phyloP scores from a whole-genome alignment of 2,888 invertebrate species.

The Drosophila paramelanica region DNA sequence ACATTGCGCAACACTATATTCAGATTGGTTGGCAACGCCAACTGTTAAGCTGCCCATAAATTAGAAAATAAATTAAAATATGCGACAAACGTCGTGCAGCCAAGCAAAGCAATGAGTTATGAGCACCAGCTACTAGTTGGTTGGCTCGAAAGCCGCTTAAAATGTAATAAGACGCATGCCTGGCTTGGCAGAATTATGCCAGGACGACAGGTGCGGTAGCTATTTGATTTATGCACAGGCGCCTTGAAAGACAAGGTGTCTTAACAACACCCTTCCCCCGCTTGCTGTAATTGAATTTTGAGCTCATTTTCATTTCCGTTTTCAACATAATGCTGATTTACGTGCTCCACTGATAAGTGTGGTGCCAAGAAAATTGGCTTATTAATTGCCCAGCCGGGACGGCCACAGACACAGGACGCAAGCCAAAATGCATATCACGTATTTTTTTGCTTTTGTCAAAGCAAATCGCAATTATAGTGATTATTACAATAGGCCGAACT shows the following conservation, averaged over 20 bases:
- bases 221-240: conserved; percentile 64
- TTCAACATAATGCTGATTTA: conserved; percentile 75
- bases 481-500: conserved; percentile 64
- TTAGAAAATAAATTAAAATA: conserved; percentile 77
- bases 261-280: background rate
- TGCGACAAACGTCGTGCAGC: conserved; percentile 64
- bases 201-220: conserved; percentile 37
- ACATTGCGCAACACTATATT: conserved; percentile 43
- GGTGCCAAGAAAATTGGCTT: conserved; percentile 52
- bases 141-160: conserved; percentile 71
- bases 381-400: conserved; percentile 62
- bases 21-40: conserved; percentile 50
- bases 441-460: conserved; percentile 51
- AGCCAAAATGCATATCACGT: conserved; percentile 71
- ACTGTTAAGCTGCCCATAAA: conserved; percentile 68
- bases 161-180: conserved; percentile 66
- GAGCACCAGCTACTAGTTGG: conserved; percentile 33
- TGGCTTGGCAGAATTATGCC: conserved; percentile 63
- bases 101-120: conserved; percentile 67
- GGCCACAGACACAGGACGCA: background rate
- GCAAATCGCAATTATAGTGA: conserved; percentile 78
- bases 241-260: conserved; percentile 32
- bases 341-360: conserved; percentile 58
- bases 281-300: conserved; percentile 71
- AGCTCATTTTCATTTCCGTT: conserved; percentile 74